Base-by-base conservation (phyloP, 2,888 invertebrate species). In the Drosophila quasianomalipes region DNA sequence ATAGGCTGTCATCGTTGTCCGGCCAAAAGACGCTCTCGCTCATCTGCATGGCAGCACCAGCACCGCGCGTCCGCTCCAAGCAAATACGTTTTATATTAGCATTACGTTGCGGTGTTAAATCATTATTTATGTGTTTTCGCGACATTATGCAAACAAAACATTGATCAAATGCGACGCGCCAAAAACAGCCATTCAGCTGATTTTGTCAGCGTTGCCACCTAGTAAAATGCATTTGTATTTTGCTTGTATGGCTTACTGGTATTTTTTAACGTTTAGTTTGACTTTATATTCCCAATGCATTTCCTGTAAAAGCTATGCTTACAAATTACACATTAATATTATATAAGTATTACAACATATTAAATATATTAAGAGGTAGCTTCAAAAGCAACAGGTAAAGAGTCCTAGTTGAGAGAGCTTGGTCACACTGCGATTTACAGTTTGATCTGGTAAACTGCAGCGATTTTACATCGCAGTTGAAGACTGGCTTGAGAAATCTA, bases 1-100 rank as follows among this genome's bases (percentile, higher is more conserved):
- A 90, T 33, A 92, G 90, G 60, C 91, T 92, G 6, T 88, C 89
- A 30, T 91, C 92, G 16, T 82, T 82, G 52, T 92, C 90, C 5
- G 91, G 86, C 91, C 91, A 87, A 9, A 89, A 70, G 0, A 84
- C 60, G 54, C 77, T 86, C 47, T 91, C 85, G 28, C 60, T 79
- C 9, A 61, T 57, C 52, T 74, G 64, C 26, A 57, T 52, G 26
- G 0, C 16, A 10, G 0, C 16, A 7, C n/a, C 64, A 26, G 44
- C 10, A 51, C 16, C 26, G 4, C 5, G n/a, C 3, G 19, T 28
- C 14, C 33, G 35, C 3, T 64, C 61, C 4, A 22, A 14, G 14
- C 90, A 81, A 33, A 71, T 54, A 0, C 90, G 83, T 62, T 90
- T 90, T 16, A 77, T 62, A 70, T 69, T 60, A 6, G 14, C 19